Conservation (phyloP, 2,888 invertebrate species). For the Drosophila sordidula region DNA sequence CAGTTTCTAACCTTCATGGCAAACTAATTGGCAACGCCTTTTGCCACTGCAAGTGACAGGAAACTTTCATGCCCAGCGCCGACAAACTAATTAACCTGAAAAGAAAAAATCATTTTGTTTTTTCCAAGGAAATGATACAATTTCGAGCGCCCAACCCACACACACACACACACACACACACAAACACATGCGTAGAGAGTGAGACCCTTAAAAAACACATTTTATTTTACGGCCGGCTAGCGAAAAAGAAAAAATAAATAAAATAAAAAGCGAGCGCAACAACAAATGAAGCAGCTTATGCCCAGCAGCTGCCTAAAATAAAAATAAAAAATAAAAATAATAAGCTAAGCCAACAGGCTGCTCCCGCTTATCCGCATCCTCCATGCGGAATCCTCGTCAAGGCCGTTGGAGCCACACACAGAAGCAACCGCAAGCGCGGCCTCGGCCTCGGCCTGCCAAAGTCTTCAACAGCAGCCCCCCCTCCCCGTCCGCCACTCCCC, state of each 20-base stretch:
- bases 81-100: slow-evolving; percentile 77
- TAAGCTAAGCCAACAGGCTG: slow-evolving; percentile 41
- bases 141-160: slow-evolving; percentile 56
- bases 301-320: slow-evolving; percentile 38
- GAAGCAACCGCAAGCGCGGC: slow-evolving; percentile 36
- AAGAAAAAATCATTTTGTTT: slow-evolving; percentile 47
- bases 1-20: slow-evolving; percentile 36
- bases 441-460: slow-evolving; percentile 43
- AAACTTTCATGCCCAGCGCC: slow-evolving; percentile 67
- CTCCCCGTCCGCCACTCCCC: not conserved
- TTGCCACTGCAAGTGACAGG: slow-evolving; percentile 75
- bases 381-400: slow-evolving; percentile 56
- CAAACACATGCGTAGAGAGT: slow-evolving; percentile 9
- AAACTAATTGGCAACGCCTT: slow-evolving; percentile 76
- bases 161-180: slow-evolving; percentile 19
- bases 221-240: slow-evolving; percentile 63
- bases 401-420: slow-evolving; percentile 45
- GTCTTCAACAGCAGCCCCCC: slow-evolving; percentile 43
- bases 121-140: slow-evolving; percentile 78
- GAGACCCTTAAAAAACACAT: slow-evolving; percentile 51
- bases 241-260: slow-evolving; percentile 23
- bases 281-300: slow-evolving; percentile 49
- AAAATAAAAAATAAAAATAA: slow-evolving; percentile 14
- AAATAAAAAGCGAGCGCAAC: slow-evolving; percentile 13
- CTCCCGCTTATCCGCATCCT: slow-evolving; percentile 57